A percentile compares a stretch with the other conserved stretches of the same genome.
phyloP scores from a whole-genome alignment of 2,888 invertebrate genomes.

The Seira ritae region DNA sequence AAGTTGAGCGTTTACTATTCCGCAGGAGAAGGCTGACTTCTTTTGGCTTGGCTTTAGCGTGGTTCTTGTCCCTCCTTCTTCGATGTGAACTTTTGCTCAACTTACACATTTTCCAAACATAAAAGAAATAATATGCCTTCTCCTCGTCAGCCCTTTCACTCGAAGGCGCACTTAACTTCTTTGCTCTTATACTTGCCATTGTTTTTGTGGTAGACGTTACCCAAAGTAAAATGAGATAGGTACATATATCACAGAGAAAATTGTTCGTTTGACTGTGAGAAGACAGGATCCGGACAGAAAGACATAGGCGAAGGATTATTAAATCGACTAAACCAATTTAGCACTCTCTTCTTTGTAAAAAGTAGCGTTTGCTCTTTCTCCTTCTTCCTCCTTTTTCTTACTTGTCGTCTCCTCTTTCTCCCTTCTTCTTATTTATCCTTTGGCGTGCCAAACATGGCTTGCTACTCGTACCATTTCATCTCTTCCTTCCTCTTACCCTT shows the following conservation, averaged over 20 bases:
- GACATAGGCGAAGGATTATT: conserved; percentile 52
- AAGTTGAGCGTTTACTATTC: conserved; percentile 8
- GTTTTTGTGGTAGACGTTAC: conserved; percentile 19
- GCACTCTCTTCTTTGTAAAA: conserved; percentile 57
- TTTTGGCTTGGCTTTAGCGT: background rate
- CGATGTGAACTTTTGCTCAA: conserved; percentile 15
- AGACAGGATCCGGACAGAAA: conserved; percentile 54
- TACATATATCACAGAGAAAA: conserved; percentile 31
- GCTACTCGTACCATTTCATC: background rate
- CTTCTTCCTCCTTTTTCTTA: background rate
- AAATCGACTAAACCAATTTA: conserved; percentile 60
- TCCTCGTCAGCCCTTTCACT: conserved; percentile 15
- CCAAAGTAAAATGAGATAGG: conserved; percentile 18
- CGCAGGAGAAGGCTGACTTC: background rate
- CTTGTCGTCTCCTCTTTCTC: conserved; percentile 17
- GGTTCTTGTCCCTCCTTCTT: background rate
- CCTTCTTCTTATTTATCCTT: conserved; percentile 1
- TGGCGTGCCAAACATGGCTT: conserved; percentile 19
- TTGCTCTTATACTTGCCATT: conserved; percentile 15
- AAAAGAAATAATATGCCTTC: conserved; percentile 21
- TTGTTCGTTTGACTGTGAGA: conserved; percentile 41
- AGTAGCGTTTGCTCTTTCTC: conserved; percentile 45
- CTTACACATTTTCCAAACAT: conserved; percentile 17
- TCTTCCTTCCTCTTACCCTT: conserved; percentile 29
- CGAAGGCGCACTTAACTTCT: conserved; percentile 18